phyloP scores from a whole-genome alignment of 2,113 vertebrate genomes.

The Equus przewalskii region DNA sequence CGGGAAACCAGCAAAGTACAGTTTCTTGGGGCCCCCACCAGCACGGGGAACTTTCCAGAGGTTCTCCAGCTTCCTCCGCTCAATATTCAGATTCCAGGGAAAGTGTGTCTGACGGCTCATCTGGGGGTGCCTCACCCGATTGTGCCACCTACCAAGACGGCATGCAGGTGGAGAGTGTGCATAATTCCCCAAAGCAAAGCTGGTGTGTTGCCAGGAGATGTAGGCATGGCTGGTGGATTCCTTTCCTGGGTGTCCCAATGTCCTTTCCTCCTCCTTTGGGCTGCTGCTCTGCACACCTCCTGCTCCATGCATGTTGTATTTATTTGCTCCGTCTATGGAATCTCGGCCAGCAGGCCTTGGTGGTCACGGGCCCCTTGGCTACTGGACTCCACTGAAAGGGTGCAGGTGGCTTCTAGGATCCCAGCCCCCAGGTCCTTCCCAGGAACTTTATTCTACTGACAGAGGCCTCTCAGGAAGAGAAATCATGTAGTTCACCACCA shows the following conservation, averaged over 20 bases:
- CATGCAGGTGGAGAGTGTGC: rapidly evolving
- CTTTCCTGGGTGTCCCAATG: background rate
- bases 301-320: rapidly evolving
- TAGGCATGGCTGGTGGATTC: background rate
- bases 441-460: background rate
- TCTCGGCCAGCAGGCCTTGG: no score
- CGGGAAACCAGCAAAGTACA: background rate
- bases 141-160: background rate
- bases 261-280: background rate
- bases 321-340: background rate
- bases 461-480: background rate
- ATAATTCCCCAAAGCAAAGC: background rate
- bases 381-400: no score
- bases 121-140: background rate
- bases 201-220: background rate
- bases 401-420: background rate
- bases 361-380: background rate
- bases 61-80: background rate
- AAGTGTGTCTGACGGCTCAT: rapidly evolving
- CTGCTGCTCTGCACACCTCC: background rate
- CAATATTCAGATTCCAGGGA: background rate
- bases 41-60: background rate
- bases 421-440: background rate
- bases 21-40: background rate
- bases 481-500: background rate